These are phyloP conservation scores for Apodemia duryi DNA, from an alignment of 2,888 invertebrate species.

Conservation along the genomic window DNA sequence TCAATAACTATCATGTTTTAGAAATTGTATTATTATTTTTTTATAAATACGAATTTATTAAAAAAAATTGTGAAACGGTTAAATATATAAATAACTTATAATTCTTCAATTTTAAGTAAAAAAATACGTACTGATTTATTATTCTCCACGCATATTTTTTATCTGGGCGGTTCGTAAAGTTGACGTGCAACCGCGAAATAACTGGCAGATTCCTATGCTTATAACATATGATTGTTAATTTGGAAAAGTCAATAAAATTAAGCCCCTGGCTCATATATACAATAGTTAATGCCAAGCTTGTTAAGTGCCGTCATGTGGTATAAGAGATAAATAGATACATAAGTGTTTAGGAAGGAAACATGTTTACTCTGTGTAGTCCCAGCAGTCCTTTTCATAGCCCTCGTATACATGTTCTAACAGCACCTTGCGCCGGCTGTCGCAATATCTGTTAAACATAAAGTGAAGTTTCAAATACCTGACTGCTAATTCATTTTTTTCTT, in stretches of 20 bases:
- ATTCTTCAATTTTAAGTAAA: neutral
- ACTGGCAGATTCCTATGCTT: neutral
- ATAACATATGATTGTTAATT: neutral
- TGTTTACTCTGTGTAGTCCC: constrained; percentile 94
- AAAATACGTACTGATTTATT: constrained; percentile 1
- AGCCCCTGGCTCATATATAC: constrained; percentile 27
- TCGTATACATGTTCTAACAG: constrained; percentile 98
- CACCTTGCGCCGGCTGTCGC: constrained; percentile 97
- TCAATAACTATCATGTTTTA: no score
- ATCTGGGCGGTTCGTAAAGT: neutral
- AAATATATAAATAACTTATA: no score
- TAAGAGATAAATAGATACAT: constrained; percentile 32
- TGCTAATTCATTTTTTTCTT: neutral
- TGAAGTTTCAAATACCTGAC: neutral
- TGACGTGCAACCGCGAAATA: neutral
- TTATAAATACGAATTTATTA: no score
- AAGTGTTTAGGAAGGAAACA: constrained; percentile 36
- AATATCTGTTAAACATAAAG: constrained; percentile 89
- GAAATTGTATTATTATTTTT: no score
- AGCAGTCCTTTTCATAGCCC: constrained; percentile 99
- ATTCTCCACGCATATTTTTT: neutral
- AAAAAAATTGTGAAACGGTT: no score
- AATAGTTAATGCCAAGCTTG: constrained; percentile 18
- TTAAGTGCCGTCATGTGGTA: constrained; percentile 28
- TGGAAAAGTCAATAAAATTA: constrained; percentile 13